phyloP scores from a whole-genome alignment of 1,140 invertebrate species.

The Sarcophaga bullata region DNA sequence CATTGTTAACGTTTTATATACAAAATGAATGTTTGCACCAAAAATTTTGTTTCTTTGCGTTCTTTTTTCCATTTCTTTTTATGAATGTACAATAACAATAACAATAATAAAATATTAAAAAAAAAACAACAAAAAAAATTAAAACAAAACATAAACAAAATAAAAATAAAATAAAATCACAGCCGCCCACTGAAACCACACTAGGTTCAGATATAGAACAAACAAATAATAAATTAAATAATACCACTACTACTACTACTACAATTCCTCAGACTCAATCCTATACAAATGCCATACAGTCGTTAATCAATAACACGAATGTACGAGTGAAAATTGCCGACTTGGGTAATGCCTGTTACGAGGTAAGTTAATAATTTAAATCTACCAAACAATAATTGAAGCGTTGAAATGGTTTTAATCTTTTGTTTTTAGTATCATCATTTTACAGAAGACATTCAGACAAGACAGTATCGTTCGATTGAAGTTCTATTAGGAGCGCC shows the following conservation, averaged over 20 bases:
- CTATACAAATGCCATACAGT: constrained; percentile 73
- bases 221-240: constrained; percentile 24
- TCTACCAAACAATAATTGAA: neutral
- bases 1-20: neutral
- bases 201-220: constrained; percentile 34
- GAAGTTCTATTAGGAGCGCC: constrained; percentile 93
- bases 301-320: constrained; percentile 86
- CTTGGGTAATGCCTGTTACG: constrained; percentile 99
- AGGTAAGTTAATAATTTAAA: constrained; percentile 56
- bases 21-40: constrained; percentile 34
- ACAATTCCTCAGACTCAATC: constrained; percentile 56
- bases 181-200: constrained; percentile 39
- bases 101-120: too few species aligned
- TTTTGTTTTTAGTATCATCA: constrained; percentile 59
- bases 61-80: constrained; percentile 33
- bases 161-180: neutral
- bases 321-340: constrained; percentile 96
- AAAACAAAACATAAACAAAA: neutral
- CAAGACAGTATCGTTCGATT: constrained; percentile 95
- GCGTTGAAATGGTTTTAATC: neutral
- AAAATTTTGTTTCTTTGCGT: constrained; percentile 23
- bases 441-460: constrained; percentile 88
- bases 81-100: neutral
- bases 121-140: neutral
- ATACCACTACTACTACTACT: constrained; percentile 36